These are phyloP conservation scores for Drosophila tripunctata DNA, from an alignment of 2,888 invertebrate genomes.

Conservation along the genomic window DNA sequence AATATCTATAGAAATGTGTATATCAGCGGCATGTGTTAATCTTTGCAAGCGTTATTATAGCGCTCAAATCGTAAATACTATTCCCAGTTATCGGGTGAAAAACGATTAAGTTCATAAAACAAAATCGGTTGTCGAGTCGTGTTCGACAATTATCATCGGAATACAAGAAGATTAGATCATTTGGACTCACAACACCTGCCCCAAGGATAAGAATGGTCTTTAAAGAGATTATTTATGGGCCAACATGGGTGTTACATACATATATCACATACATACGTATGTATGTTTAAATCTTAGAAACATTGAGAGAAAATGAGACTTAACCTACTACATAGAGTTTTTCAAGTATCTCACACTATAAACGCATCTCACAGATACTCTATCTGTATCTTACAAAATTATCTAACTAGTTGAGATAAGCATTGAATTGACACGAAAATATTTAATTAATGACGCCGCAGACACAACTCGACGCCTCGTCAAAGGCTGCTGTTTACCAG, in stretches of 20 bases:
- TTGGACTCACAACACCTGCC: conserved; percentile 1
- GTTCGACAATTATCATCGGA: background rate
- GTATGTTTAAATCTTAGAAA: background rate
- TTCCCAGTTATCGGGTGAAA: conserved; percentile 49
- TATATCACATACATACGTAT: background rate
- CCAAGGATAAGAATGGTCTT: background rate
- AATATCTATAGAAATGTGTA: background rate
- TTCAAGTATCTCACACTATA: background rate
- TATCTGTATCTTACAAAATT: conserved; percentile 15
- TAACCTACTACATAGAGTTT: background rate
- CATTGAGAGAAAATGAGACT: background rate
- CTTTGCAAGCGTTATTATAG: conserved; percentile 11
- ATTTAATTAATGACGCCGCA: conserved; percentile 58
- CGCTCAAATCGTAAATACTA: conserved; percentile 35
- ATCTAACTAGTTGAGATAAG: conserved; percentile 44
- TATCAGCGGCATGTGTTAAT: conserved; percentile 13
- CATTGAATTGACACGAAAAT: conserved; percentile 50
- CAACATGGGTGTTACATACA: background rate
- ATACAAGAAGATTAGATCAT: conserved; percentile 15
- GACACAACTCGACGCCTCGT: conserved; percentile 8
- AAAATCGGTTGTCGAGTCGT: conserved; percentile 30
- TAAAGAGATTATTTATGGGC: conserved; percentile 6
- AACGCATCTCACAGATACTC: conserved; percentile 7
- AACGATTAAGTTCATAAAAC: conserved; percentile 62
- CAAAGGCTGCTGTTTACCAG: conserved; percentile 35